Evolutionary conservation across 2,113 vertebrate species (phyloP), one percentile per base, ranked within the genome.

Genomic region (Hiodon tergisus): DNA sequence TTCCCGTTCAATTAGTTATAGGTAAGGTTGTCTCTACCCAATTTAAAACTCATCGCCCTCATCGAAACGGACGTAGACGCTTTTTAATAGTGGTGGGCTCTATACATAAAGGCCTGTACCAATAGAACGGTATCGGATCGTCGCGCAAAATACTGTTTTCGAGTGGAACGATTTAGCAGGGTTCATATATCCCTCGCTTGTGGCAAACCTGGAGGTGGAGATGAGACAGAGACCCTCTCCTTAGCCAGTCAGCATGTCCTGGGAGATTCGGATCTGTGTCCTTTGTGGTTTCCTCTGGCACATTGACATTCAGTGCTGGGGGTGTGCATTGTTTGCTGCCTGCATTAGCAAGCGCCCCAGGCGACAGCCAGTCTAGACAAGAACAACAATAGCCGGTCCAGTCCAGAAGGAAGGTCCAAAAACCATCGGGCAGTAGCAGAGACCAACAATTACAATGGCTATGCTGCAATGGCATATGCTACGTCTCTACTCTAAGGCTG

Each of bases 291-390:
- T 54, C 17, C 57, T 4, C 5, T 4, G 51, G 55, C 65, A 72
- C 61, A 79, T 61, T 53, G 54, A 71, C 65, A 78, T 78, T 72
- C 73, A 54, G 73, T 10, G 58, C 7, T 0, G 51, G 50, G 17
- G 65, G 10, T 50, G 9, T 2, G 14, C 53, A 76, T 73, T 76
- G 75, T 76, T 31, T 62, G 55, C 31, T 7, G 53, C 51, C 63
- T 72, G 69, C 58, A 63, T 70, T 58, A 46, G 62, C 11, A 63
- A 63, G 52, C 65, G 31, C 47, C 62, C 47, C 11, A 50, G 54
- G 16, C 74, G 74, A 46, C 74, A 73, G 63, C 8, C 14, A 62
- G 78, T 76, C 78, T 79, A 79, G 78, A 79, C 78, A 48, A 52
- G 63, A 65, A 48, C 48, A 54, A 76, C 74, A 76, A 79, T 58